phyloP scores from a whole-genome alignment of 64 coral and sea anemone genomes.

The Montipora efflorescens region DNA sequence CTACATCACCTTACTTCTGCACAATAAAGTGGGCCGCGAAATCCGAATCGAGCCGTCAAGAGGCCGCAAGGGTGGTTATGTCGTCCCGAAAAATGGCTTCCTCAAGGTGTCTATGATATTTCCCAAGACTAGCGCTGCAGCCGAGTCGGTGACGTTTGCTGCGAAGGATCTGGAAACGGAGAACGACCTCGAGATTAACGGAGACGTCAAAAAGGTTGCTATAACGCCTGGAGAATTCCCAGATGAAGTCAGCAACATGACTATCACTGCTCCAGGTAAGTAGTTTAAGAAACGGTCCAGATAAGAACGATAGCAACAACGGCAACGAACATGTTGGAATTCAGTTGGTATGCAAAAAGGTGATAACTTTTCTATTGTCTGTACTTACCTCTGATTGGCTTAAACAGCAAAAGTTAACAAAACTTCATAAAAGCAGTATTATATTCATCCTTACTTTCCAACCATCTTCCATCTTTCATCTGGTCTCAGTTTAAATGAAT shows the following conservation, averaged over 20 bases:
- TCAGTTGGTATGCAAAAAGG: no score
- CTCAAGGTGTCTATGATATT: constrained; percentile 84
- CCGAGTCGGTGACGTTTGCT: constrained; percentile 69
- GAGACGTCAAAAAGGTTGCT: constrained; percentile 52
- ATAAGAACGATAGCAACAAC: no score
- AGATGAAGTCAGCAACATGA: constrained; percentile 76
- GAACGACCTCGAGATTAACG: constrained; percentile 75
- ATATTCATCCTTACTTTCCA: no score
- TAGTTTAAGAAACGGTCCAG: no score
- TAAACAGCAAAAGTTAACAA: no score
- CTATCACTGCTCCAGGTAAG: constrained; percentile 86
- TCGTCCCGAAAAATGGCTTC: constrained; percentile 43
- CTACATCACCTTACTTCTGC: constrained; percentile 72
- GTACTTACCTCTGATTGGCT: no score
- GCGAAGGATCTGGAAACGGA: constrained; percentile 82
- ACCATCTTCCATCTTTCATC: no score
- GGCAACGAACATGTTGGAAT: no score
- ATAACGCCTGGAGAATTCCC: constrained; percentile 68
- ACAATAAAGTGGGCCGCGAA: constrained; percentile 81
- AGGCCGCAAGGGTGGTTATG: constrained; percentile 79
- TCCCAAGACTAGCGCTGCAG: constrained; percentile 32
- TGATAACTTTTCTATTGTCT: no score
- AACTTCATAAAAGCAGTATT: no score
- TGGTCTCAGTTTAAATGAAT: no score
- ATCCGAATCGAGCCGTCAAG: constrained; percentile 73